Evolutionary conservation across 2,797 vertebrate genomes (phyloP).

Genomic region (Tolypeutes matacus): DNA sequence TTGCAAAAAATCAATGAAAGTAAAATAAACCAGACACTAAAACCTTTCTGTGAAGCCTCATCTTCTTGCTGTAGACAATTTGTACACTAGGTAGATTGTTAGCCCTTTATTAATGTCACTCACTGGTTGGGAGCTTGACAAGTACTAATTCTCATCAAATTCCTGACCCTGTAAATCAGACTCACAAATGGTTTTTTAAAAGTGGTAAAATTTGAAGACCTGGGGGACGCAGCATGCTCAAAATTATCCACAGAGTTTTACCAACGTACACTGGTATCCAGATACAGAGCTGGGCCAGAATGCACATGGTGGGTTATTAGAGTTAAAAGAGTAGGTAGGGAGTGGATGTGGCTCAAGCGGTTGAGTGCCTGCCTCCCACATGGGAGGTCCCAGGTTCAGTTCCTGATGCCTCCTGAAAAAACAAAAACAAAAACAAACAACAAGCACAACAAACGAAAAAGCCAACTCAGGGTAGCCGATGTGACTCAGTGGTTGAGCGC

Average conservation of each 20-base stretch:
- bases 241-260: slow-evolving; percentile 26
- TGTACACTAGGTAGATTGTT: slow-evolving; percentile 10
- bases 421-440: too few species aligned
- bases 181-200: slow-evolving; percentile 42
- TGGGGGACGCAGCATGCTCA: not conserved
- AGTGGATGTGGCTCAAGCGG: too few species aligned
- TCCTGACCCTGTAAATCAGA: slow-evolving; percentile 12
- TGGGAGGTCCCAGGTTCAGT: too few species aligned
- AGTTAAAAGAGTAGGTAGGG: not conserved
- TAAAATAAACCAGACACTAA: slow-evolving; percentile 41
- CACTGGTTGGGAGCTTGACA: slow-evolving; percentile 22
- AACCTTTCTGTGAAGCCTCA: not conserved
- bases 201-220: slow-evolving; percentile 57
- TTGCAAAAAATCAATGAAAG: slow-evolving; percentile 1
- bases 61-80: not conserved
- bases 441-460: too few species aligned
- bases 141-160: slow-evolving; percentile 60
- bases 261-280: not conserved
- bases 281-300: not conserved
- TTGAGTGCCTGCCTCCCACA: too few species aligned
- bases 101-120: slow-evolving; percentile 43
- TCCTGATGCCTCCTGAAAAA: too few species aligned
- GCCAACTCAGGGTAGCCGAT: too few species aligned
- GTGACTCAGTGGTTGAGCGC: too few species aligned
- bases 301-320: not conserved